Base-by-base conservation (phyloP, 2,888 invertebrate species). In the Hemistola chrysoprasaria region DNA sequence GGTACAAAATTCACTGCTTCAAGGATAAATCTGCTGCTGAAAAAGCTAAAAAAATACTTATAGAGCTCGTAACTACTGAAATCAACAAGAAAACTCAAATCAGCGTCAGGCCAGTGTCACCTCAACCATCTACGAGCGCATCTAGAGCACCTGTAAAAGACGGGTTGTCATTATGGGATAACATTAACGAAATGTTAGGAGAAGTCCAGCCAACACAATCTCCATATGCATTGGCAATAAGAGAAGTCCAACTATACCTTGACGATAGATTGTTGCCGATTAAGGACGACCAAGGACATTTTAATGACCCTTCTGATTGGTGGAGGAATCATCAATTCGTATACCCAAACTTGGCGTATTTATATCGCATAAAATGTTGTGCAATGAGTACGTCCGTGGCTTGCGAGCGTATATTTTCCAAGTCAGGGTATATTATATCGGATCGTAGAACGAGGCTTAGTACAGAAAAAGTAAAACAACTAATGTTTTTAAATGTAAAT, bases 241-340 rank as follows among this genome's bases (percentile, higher is more conserved):
- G 43, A 31, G 52, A 56, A 27, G 40, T 52, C 8, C 46, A 54
- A 9, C 45, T 40, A 35, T 57, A 54, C 29, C 31, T 40, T 6
- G 26, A 36, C 10, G 47, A 50, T 22, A 50, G 44, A 6, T 11
- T 47, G 6, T n/a, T 53, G 23, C 50, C 47, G n/a, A 29, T 44
- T 24, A 45, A 47, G 22, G 32, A 50, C 23, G 11, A 22, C n/a
- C 6, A 8, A 5, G 47, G 50, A 28, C 38, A 35, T 29, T 50
- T 38, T 25, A 49, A 25, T 8, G 39, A 50, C 34, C 56, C 56
- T 4, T 22, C 44, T 6, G 29, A 48, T 25, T 56, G 54, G 54
- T 54, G 54, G 56, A 41, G 38, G 23, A 49, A 47, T 6, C 55
- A 53, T 23, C 31, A 39, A 24, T 31, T 30, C 20, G 35, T 50